Conservation (phyloP, 2,888 invertebrate species). For the Drosophila subquinaria region DNA sequence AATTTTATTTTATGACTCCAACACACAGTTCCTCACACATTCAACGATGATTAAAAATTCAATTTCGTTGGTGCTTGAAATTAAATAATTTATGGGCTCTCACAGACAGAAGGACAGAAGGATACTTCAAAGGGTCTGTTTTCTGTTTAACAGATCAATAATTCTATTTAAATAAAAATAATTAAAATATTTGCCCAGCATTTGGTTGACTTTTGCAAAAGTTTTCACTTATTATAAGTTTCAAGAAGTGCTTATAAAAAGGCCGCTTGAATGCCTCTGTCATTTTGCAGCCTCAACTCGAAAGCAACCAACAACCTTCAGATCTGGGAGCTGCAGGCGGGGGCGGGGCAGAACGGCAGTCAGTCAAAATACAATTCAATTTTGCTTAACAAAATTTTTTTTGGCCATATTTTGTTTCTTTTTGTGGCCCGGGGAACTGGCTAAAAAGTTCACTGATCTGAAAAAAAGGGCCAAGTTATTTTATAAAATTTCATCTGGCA, state of each 20-base stretch:
- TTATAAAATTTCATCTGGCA: conserved; percentile 67
- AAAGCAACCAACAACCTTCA: conserved; percentile 31
- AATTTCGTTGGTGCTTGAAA: conserved; percentile 58
- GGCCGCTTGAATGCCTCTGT: conserved; percentile 37
- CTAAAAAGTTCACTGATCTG: conserved; percentile 77
- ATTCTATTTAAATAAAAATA: conserved; percentile 16
- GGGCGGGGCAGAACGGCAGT: conserved; percentile 20
- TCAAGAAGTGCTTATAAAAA: conserved; percentile 16
- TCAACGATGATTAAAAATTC: conserved; percentile 67
- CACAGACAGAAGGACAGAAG: not conserved
- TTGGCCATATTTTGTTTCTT: conserved; percentile 37
- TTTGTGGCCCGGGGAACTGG: conserved; percentile 12
- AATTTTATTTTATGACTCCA: conserved; percentile 66
- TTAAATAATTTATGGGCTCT: conserved; percentile 54
- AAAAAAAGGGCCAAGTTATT: conserved; percentile 79
- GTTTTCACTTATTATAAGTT: conserved; percentile 27
- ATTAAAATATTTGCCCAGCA: conserved; percentile 29
- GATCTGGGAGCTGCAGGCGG: conserved; percentile 3
- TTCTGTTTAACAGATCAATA: conserved; percentile 14
- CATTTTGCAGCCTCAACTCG: conserved; percentile 45
- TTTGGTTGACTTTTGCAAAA: conserved; percentile 22
- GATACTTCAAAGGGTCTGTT: conserved; percentile 4
- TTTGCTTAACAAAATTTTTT: conserved; percentile 56
- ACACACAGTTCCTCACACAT: conserved; percentile 9
- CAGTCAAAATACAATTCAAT: conserved; percentile 79